Evolutionary conservation across 2,113 vertebrate species (phyloP).

Genomic region (Benitochromis conjunctus): DNA sequence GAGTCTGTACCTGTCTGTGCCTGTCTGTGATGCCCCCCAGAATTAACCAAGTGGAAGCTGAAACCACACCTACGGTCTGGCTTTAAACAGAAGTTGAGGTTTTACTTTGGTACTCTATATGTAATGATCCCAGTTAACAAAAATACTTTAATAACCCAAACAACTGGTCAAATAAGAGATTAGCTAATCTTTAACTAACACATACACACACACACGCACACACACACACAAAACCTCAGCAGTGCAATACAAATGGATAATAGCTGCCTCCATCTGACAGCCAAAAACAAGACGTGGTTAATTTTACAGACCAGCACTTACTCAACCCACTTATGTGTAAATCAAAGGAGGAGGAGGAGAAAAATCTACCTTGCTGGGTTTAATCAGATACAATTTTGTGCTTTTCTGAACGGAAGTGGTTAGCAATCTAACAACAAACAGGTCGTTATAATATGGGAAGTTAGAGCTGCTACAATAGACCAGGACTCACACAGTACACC

Average conservation of each 20-base stretch:
- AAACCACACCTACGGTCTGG: neutral
- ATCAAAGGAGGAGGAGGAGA: neutral
- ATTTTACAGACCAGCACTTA: neutral
- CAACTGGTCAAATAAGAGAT: neutral
- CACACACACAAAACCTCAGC: neutral
- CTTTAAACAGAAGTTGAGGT: neutral
- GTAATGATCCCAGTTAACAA: neutral
- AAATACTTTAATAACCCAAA: neutral
- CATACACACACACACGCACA: neutral
- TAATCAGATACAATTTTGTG: neutral
- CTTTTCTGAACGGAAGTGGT: neutral
- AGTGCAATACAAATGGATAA: rapidly evolving
- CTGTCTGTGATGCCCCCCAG: neutral
- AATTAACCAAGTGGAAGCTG: neutral
- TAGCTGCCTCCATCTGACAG: neutral
- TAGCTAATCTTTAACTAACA: neutral
- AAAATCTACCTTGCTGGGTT: neutral
- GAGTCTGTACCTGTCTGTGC: neutral
- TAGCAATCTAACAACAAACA: neutral
- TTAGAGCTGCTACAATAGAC: neutral
- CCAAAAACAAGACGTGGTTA: neutral
- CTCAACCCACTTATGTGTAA: neutral
- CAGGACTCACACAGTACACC: neutral
- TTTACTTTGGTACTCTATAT: neutral
- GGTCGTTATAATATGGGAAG: neutral